Evolutionary conservation across 2,888 invertebrate species (phyloP).

Genomic region (Nebria brevicollis): DNA sequence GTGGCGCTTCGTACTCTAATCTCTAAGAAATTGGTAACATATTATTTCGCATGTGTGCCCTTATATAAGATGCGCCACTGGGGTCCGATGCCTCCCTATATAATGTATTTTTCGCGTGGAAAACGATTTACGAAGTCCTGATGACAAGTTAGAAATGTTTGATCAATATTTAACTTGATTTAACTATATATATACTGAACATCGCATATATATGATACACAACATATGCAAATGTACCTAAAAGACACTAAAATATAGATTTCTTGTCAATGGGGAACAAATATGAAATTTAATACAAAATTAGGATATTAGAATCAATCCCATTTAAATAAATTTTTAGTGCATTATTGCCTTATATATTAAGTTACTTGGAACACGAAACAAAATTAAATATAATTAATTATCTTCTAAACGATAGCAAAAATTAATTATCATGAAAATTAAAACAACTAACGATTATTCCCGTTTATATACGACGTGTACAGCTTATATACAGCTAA

Average conservation of each 20-base stretch:
- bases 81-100: slow-evolving; percentile 15
- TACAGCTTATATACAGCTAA: slow-evolving; percentile 31
- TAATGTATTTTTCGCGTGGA: slow-evolving; percentile 46
- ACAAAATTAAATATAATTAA: neutral
- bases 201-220: neutral
- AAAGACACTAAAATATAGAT: neutral
- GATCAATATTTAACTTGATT: slow-evolving; percentile 34
- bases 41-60: neutral
- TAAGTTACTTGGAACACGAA: no score
- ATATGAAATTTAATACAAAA: no score
- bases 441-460: neutral
- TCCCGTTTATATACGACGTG: neutral
- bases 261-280: no score
- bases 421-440: slow-evolving; percentile 3
- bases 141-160: slow-evolving; percentile 43
- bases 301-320: no score
- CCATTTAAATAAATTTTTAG: no score
- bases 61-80: slow-evolving; percentile 17
- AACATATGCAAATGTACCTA: slow-evolving; percentile 2
- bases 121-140: slow-evolving; percentile 30
- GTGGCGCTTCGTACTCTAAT: neutral
- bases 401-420: neutral
- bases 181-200: slow-evolving; percentile 6
- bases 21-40: no score
- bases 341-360: neutral